Conservation (phyloP, 2,797 vertebrate species). For the Gobionotothen gibberifrons region DNA sequence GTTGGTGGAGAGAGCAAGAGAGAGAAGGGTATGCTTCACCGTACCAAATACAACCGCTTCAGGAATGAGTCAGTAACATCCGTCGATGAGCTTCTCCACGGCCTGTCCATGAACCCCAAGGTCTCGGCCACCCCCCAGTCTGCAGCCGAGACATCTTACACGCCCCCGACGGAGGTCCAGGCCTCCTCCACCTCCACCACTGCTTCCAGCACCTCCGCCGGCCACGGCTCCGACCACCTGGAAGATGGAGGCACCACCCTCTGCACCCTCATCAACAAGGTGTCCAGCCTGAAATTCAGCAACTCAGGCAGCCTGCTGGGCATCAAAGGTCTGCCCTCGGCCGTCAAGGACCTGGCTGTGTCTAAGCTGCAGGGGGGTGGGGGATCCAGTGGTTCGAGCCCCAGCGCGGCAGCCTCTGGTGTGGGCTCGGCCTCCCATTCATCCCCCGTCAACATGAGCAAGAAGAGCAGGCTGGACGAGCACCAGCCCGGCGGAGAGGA, state of each 20-base stretch:
- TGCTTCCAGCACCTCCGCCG: constrained; percentile 77
- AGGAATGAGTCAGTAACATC: constrained; percentile 99
- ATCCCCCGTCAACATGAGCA: constrained; percentile 84
- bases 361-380: constrained; percentile 95
- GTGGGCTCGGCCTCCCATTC: constrained; percentile 84
- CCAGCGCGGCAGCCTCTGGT: constrained; percentile 69
- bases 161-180: constrained; percentile 88
- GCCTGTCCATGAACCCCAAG: constrained; percentile 97
- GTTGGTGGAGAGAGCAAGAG: constrained; percentile 79
- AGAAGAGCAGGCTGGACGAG: constrained; percentile 90
- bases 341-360: constrained; percentile 95
- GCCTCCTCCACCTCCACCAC: constrained; percentile 69
- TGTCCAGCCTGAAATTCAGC: constrained; percentile 97
- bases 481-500: constrained; percentile 86
- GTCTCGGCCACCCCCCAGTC: constrained; percentile 89
- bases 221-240: constrained; percentile 84
- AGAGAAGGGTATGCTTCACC: constrained; percentile 99
- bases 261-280: constrained; percentile 98
- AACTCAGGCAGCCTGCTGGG: constrained; percentile 92
- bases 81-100: constrained; percentile 97
- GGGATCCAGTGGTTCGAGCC: constrained; percentile 85
- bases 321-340: constrained; percentile 94
- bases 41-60: constrained; percentile 99
- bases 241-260: constrained; percentile 96
- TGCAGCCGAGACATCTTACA: constrained; percentile 88